Base-by-base conservation (phyloP, 2,113 vertebrate genomes). In the Prionailurus viverrinus region DNA sequence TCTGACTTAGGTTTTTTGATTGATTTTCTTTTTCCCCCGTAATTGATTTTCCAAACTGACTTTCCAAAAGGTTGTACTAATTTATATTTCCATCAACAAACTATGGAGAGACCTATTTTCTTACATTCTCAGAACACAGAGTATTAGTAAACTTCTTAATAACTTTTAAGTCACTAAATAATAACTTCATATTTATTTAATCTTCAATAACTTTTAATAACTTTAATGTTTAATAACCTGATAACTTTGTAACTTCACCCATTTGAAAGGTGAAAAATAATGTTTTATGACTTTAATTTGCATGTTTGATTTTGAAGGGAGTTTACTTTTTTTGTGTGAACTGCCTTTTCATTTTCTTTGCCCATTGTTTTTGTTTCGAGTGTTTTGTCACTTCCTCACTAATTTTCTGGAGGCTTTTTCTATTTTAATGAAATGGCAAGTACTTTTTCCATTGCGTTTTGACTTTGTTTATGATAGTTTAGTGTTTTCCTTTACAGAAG, bases 201-300 rank as follows among this genome's bases (percentile, higher is more conserved):
- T 61, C 58, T 61, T 61, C 23, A 61, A 61, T 61, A 23, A 18
- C 58, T 61, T 61, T 61, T 61, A 61, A 61, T 61, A 61, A 23
- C 58, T 58, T 58, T 61, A 23, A 61, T 61, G 4, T 61, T 61
- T 61, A 61, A 61, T 61, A 61, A 25, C 58, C 23, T 61, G 9
- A 61, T 61, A 61, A 61, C 58, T 61, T 61, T 61, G 7, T 61
- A 61, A 61, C 86, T 96, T 93, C 81, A 69, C 51, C 36, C 48
- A 45, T 39, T 94, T 85, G 73, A 31, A 74, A 69, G 10, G 13
- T 82, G 16, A 33, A 69, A 96, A 86, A 31, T 89, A 90, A 18
- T 76, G 29, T 51, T 94, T 92, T 93, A 41, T 63, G 74, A 55
- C 73, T 85, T 95, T 94, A 85, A 68, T 91, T 93, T 91, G 61